phyloP scores from a whole-genome alignment of 2,888 invertebrate species.

The Drosophila macrothrix region DNA sequence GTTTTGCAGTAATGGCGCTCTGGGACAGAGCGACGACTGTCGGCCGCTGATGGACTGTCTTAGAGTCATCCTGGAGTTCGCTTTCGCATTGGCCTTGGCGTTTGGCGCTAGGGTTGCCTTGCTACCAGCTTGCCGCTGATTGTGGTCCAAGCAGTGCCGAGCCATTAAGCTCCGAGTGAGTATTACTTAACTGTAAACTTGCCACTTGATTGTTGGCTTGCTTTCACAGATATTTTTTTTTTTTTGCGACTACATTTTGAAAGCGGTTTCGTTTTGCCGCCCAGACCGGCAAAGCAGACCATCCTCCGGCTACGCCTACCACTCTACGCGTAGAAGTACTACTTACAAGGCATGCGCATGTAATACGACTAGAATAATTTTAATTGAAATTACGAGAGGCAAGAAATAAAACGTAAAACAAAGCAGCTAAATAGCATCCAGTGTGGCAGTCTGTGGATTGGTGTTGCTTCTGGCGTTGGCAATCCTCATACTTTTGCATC shows the following conservation, averaged over 20 bases:
- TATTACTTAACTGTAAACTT: slow-evolving; percentile 77
- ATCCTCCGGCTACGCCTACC: neutral
- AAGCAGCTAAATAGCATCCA: slow-evolving; percentile 54
- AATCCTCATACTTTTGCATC: slow-evolving; percentile 18
- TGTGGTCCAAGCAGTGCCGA: slow-evolving; percentile 54
- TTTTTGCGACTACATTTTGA: slow-evolving; percentile 1
- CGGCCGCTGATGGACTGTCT: slow-evolving; percentile 72
- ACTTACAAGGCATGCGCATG: slow-evolving; percentile 34
- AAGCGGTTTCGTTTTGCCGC: slow-evolving; percentile 25
- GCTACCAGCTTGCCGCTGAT: slow-evolving; percentile 21
- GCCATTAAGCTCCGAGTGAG: slow-evolving; percentile 74
- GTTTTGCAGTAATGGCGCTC: slow-evolving; percentile 79
- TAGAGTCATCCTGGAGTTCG: slow-evolving; percentile 12
- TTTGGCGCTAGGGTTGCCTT: slow-evolving; percentile 4
- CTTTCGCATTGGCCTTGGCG: slow-evolving; percentile 1
- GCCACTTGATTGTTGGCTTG: slow-evolving; percentile 49
- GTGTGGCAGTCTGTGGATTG: slow-evolving; percentile 21
- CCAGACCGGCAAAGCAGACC: slow-evolving; percentile 2
- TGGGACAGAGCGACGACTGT: slow-evolving; percentile 59
- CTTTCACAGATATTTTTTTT: slow-evolving; percentile 17
- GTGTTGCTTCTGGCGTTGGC: slow-evolving; percentile 10
- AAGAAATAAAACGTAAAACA: slow-evolving; percentile 13
- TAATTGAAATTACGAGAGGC: slow-evolving; percentile 74
- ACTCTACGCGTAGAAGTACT: neutral
- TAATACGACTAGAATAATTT: slow-evolving; percentile 68